Base-by-base conservation (phyloP, 2,888 invertebrate species). In the Syrista parreyssii region DNA sequence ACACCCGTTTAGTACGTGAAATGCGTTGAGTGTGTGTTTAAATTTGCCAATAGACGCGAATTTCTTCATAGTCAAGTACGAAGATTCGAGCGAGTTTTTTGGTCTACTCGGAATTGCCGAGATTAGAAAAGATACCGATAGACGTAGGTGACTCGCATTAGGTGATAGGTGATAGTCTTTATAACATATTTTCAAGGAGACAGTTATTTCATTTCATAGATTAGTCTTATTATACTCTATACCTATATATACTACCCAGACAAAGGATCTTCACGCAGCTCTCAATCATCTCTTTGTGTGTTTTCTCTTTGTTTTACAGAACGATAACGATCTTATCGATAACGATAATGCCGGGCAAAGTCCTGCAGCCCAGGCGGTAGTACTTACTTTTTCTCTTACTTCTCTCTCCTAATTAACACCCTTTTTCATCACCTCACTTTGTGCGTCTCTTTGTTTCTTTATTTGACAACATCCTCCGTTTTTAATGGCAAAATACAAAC, bases 321-420 rank as follows among this genome's bases (percentile, higher is more conserved):
- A 88, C 87, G 90, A 91, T 91, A 91, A 91, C 91, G 91, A 91
- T 88, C 89, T 89, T 90, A 90, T 90, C 90, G 90, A 91, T 91
- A 91, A 90, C 88, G 90, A 91, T 90, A 91, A 89, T 90, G 91
- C 91, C 86, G 91, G 91, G 91, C 91, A 91, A 91, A 91, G 88
- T 90, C 89, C 91, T 90, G 90, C 90, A 87, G 91, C 91, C 91
- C 91, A 91, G 89, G 91, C 91, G 91, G 91, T 91, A 91, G 91
- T 91, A 91, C 88, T 91, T 87, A 82, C 82, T 89, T 89, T 87
- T 91, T 86, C 88, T 89, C 87, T 88, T 78, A 77, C 68, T 78
- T 78, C 36, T 79, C 36, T 79, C 76, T 77, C 76, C 74, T 71
- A 40, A 15, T 30, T 77, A 69, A 74, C 76, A 71, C 75, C 68